A percentile compares a stretch with the other conserved stretches of the same genome.
phyloP scores from a whole-genome alignment of 2,888 invertebrate genomes.

The Meliscaeva auricollis region DNA sequence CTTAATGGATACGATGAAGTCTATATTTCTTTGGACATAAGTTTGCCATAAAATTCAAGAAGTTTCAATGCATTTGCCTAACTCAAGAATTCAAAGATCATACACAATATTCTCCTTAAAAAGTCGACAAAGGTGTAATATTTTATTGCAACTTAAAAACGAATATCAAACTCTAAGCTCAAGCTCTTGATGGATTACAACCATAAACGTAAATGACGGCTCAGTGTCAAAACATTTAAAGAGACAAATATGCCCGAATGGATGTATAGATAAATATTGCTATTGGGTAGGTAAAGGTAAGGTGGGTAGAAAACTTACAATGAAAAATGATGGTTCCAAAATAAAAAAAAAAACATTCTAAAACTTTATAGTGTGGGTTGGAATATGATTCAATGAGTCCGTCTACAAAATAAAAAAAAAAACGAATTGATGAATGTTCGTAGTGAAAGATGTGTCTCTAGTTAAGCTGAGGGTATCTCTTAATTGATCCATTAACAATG shows the following conservation, averaged over 20 bases:
- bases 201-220: constrained; percentile 60
- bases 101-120: constrained; percentile 11
- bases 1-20: too few species aligned
- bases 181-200: constrained; percentile 49
- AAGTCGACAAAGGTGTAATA: constrained; percentile 54
- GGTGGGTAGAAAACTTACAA: constrained; percentile 38
- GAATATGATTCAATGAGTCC: constrained; percentile 7
- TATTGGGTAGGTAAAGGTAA: constrained; percentile 1
- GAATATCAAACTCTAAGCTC: constrained; percentile 7
- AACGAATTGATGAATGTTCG: constrained; percentile 38
- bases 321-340: constrained; percentile 48
- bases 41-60: constrained; percentile 49
- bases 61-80: constrained; percentile 56
- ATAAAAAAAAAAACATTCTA: constrained; percentile 28
- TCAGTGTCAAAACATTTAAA: constrained; percentile 64
- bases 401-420: not conserved
- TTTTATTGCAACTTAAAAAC: constrained; percentile 48
- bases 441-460: constrained; percentile 42
- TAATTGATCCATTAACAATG: constrained; percentile 40
- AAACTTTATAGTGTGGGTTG: not conserved
- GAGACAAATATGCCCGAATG: constrained; percentile 44
- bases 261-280: constrained; percentile 9
- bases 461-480: constrained; percentile 9
- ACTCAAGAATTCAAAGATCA: constrained; percentile 51
- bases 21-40: constrained; percentile 24